These are phyloP conservation scores for Dicycla oo DNA, from an alignment of 2,888 invertebrate species.

Conservation along the genomic window DNA sequence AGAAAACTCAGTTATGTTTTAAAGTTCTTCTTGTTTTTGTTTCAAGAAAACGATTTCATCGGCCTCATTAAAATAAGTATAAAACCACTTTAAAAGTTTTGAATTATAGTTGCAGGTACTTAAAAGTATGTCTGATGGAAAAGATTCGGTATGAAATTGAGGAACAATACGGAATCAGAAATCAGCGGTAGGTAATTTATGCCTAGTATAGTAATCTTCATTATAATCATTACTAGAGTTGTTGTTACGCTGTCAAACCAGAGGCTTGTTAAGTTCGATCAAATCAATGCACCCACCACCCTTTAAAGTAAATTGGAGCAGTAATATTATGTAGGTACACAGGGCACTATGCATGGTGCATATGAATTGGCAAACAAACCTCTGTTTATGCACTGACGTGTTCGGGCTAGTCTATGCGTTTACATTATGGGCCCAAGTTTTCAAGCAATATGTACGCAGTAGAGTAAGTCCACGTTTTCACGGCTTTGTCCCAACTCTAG, in stretches of 20 bases:
- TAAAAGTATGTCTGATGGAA: not conserved
- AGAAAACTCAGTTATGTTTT: too few relatives aligned
- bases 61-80: not conserved
- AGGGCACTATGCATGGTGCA: not conserved
- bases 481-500: too few relatives aligned
- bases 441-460: too few relatives aligned
- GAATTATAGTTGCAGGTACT: too few relatives aligned
- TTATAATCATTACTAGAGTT: not conserved
- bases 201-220: not conserved
- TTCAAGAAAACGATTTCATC: not conserved
- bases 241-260: not conserved
- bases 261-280: not conserved
- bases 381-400: conserved; percentile 23
- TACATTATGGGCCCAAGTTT: too few relatives aligned
- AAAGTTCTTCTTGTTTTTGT: too few relatives aligned
- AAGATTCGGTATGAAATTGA: not conserved
- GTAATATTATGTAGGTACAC: not conserved
- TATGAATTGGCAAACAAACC: conserved; percentile 9
- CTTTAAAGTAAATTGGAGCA: not conserved
- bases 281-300: conserved; percentile 2
- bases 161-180: not conserved
- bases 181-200: not conserved
- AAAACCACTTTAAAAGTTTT: not conserved
- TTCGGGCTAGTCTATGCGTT: not conserved
- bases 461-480: too few relatives aligned